A percentile compares a stretch with the other conserved stretches of the same genome.
Conservation (phyloP, 2,797 vertebrate genomes). For the Pelochelys cantorii region DNA sequence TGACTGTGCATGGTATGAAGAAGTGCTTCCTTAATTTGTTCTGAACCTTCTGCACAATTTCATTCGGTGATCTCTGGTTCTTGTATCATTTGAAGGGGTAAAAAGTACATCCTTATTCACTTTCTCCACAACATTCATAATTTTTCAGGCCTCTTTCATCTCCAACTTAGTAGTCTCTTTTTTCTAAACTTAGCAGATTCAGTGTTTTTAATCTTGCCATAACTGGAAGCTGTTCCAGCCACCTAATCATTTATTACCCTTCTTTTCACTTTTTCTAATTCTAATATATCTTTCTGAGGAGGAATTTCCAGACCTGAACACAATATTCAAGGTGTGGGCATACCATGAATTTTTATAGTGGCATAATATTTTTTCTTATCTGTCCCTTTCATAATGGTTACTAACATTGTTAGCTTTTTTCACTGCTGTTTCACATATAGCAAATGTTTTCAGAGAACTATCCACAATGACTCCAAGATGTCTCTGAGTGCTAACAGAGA, state of each 20-base stretch:
- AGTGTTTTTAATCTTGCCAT: neutral
- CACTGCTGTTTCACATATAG: neutral
- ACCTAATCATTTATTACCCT: neutral
- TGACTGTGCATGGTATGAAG: neutral
- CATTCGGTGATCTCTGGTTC: neutral
- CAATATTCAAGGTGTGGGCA: neutral
- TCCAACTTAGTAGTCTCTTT: neutral
- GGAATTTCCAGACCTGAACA: neutral
- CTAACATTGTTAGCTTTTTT: neutral
- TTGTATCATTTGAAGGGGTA: neutral
- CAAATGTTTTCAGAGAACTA: neutral
- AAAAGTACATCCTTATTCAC: neutral
- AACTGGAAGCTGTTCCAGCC: neutral
- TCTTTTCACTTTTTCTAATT: neutral
- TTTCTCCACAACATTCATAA: neutral
- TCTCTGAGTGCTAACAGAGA: neutral
- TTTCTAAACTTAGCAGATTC: neutral
- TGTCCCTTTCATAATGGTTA: neutral
- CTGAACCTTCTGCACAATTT: neutral
- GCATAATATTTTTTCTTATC: neutral
- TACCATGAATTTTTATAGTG: neutral
- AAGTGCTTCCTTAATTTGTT: neutral
- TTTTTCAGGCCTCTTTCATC: neutral
- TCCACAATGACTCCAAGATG: neutral
- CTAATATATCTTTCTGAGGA: neutral